phyloP scores from a whole-genome alignment of 2,797 vertebrate genomes.

The Parauchenoglanis punctatus region DNA sequence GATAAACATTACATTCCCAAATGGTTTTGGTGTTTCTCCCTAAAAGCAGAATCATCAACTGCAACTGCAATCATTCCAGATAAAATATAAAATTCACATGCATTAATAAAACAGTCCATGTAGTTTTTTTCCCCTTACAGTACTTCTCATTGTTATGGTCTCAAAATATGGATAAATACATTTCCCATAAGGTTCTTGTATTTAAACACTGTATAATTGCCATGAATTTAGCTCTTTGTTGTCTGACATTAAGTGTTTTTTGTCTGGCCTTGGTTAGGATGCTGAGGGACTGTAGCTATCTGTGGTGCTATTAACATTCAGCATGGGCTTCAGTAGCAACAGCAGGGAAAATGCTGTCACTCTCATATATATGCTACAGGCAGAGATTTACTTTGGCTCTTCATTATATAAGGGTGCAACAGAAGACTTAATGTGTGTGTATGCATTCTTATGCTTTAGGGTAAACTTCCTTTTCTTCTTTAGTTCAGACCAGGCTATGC shows the following conservation, averaged over 20 bases:
- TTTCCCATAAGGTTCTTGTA: neutral
- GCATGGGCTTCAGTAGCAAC: slow-evolving; percentile 17
- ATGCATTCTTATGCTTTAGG: neutral
- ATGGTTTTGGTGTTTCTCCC: neutral
- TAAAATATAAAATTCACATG: neutral
- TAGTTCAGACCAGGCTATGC: neutral
- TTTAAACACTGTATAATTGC: neutral
- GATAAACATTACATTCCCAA: neutral
- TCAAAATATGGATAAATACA: neutral
- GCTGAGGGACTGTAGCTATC: slow-evolving; percentile 15
- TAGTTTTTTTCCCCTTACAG: neutral
- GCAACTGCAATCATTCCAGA: neutral
- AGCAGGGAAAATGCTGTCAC: slow-evolving; percentile 21
- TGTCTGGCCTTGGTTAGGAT: slow-evolving; percentile 20
- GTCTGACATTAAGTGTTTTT: neutral
- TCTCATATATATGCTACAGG: slow-evolving; percentile 7
- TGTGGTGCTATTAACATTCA: slow-evolving; percentile 22
- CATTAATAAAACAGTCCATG: neutral
- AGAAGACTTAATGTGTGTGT: neutral
- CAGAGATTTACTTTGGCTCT: slow-evolving; percentile 30
- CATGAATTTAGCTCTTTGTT: neutral
- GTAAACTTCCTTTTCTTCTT: slow-evolving; percentile 2
- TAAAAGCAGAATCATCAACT: neutral
- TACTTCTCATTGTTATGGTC: neutral
- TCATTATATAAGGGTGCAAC: slow-evolving; percentile 16